Conservation (phyloP, 2,797 vertebrate species). For the Tamandua tetradactyla region DNA sequence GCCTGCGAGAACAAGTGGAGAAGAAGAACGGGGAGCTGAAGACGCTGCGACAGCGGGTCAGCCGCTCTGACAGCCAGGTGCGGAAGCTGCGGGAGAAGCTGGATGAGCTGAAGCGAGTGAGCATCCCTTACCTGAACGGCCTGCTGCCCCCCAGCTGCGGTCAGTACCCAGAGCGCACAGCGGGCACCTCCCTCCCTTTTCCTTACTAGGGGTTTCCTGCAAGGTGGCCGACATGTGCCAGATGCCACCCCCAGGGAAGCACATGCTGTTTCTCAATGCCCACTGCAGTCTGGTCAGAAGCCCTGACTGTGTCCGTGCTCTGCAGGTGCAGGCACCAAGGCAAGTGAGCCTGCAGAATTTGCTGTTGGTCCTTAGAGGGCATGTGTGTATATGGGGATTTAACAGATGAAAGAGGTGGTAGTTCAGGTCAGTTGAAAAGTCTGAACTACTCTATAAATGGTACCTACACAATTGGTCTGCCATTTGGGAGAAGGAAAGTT, state of each 20-base stretch:
- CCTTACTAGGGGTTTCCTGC: no score
- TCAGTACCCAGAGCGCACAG: conserved; percentile 82
- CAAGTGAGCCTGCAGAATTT: background rate
- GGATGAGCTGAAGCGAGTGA: conserved; percentile 83
- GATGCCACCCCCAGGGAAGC: no score
- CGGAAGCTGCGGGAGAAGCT: conserved; percentile 87
- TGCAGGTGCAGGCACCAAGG: no score
- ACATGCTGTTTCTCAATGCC: no score
- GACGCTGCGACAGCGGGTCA: conserved; percentile 83
- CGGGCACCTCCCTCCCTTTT: no score
- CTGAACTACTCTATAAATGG: fast-evolving
- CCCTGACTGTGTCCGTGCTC: no score
- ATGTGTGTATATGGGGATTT: fast-evolving
- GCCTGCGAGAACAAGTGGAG: conserved; percentile 84
- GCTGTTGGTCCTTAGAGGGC: fast-evolving
- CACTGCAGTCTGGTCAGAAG: no score
- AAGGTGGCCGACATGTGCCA: background rate
- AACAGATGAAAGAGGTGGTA: fast-evolving
- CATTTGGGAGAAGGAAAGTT: fast-evolving
- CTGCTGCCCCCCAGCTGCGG: conserved; percentile 84
- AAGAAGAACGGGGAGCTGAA: conserved; percentile 84
- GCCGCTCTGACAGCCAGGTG: conserved; percentile 85
- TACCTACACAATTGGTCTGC: background rate
- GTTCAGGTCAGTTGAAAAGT: fast-evolving
- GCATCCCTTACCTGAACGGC: conserved; percentile 82